Percentiles rank a stretch among this genome's conserved stretches.
Conservation (phyloP, 2,113 vertebrate species). For the Grus americana region DNA sequence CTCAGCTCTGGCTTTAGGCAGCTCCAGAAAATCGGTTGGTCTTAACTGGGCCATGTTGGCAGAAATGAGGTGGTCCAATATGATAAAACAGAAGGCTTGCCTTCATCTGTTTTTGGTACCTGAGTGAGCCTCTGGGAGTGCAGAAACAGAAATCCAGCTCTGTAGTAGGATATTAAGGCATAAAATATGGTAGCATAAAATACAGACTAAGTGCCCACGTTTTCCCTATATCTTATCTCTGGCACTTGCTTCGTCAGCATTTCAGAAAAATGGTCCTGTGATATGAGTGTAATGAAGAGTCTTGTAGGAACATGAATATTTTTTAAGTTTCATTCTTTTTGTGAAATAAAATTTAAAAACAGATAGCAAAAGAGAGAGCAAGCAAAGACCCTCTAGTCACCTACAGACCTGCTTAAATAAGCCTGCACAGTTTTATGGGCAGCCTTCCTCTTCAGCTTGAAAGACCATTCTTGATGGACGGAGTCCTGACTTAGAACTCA, state of each 20-base stretch:
- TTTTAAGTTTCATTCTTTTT: background rate
- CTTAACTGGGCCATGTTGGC: background rate
- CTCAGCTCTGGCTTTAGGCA: background rate
- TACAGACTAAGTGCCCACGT: rapidly evolving
- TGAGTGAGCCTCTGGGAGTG: background rate
- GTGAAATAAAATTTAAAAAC: background rate
- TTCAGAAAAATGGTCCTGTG: background rate
- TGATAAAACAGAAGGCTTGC: background rate
- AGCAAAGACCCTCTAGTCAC: background rate
- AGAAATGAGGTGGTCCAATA: background rate
- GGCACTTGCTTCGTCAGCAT: background rate
- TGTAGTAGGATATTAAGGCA: background rate
- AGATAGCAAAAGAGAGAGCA: background rate
- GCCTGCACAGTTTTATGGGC: background rate
- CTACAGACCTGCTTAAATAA: background rate
- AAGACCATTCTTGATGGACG: background rate
- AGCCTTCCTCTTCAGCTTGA: background rate
- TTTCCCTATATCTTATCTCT: background rate
- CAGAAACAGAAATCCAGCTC: background rate
- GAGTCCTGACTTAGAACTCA: background rate
- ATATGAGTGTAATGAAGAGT: background rate
- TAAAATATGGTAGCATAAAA: background rate
- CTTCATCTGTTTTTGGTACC: background rate
- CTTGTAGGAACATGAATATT: background rate
- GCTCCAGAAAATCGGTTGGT: background rate